Base-by-base conservation (phyloP, 2,797 vertebrate species). In the Coendou prehensilis region DNA sequence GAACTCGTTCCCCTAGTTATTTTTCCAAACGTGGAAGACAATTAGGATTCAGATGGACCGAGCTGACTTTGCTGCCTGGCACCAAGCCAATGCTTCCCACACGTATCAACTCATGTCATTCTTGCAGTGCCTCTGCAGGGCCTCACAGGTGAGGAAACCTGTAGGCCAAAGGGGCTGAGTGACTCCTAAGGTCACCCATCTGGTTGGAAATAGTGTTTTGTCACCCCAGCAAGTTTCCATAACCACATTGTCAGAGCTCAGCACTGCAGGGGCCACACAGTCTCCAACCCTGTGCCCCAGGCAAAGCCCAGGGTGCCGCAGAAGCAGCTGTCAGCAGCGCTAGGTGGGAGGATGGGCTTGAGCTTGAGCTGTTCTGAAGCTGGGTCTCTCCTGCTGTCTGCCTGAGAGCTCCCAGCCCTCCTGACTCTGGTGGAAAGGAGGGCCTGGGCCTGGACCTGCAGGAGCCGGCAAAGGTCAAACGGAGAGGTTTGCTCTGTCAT, bases 71-170 rank as follows among this genome's bases (percentile, higher is more conserved):
- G n/a, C 78, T 73, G 47, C 28, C 18, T 13, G 63, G 47, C 56
- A 41, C 14, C 5, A 0, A 23, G 41, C 54, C 8, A 11, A 54
- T 52, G 6, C 75, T 95, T 92, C 79, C 61, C 61, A 71, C 33
- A 20, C 1, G 4, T 0, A 0, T 59, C 84, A 59, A 87, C 26
- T 96, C 71, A 10, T 37, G 75, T 61, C 33, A 41, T 79, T 54
- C 78, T 97, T 67, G n/a, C n/a, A 9, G 41, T 86, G 87, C 47
- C 45, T n/a, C 59, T 10, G 41, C 64, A 50, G 91, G 59, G 75
- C 86, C 61, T 37, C 41, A 15, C 50, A 41, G 93, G 52, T 78
- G 78, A 92, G 73, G 95, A 95, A 92, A 81, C 64, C 45, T 78
- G 61, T 10, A 67, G 82, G 92, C 88, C 50, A 93, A 75, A 94